These are phyloP conservation scores for Drosophila kuntzei DNA, from an alignment of 2,888 invertebrate genomes.

Conservation along the genomic window DNA sequence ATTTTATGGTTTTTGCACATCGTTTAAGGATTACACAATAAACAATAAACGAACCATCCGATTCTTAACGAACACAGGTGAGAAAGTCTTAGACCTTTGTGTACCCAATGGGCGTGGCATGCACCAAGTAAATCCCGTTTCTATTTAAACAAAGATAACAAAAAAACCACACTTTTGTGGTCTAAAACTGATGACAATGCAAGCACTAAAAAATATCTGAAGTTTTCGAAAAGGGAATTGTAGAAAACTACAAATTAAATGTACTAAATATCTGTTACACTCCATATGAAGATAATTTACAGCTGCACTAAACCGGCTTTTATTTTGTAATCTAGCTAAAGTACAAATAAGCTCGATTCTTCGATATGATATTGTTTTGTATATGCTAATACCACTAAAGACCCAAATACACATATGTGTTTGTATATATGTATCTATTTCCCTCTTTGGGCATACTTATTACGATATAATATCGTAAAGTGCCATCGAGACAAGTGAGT, in stretches of 20 bases:
- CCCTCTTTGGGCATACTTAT: constrained; percentile 30
- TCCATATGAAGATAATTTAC: no score
- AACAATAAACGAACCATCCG: constrained; percentile 56
- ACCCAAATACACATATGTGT: neutral
- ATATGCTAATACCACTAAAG: constrained; percentile 19
- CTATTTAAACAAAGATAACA: constrained; percentile 24
- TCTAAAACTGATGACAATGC: constrained; percentile 1
- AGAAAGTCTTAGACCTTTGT: constrained; percentile 5
- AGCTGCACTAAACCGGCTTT: no score
- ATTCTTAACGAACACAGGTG: constrained; percentile 70
- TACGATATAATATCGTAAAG: constrained; percentile 36
- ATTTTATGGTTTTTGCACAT: constrained; percentile 56
- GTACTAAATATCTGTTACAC: neutral
- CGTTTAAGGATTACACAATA: constrained; percentile 52
- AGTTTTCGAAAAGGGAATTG: neutral
- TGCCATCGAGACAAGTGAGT: constrained; percentile 46
- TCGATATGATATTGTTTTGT: constrained; percentile 12
- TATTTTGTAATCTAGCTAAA: constrained; percentile 11
- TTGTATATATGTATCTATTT: constrained; percentile 11
- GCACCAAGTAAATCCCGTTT: constrained; percentile 19
- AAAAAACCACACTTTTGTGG: neutral
- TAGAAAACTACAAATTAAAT: neutral
- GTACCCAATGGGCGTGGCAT: constrained; percentile 19
- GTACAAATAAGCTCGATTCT: constrained; percentile 11
- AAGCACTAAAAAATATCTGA: neutral